These are phyloP conservation scores for Mystacides longicornis DNA, from an alignment of 2,888 invertebrate genomes.

Conservation along the genomic window DNA sequence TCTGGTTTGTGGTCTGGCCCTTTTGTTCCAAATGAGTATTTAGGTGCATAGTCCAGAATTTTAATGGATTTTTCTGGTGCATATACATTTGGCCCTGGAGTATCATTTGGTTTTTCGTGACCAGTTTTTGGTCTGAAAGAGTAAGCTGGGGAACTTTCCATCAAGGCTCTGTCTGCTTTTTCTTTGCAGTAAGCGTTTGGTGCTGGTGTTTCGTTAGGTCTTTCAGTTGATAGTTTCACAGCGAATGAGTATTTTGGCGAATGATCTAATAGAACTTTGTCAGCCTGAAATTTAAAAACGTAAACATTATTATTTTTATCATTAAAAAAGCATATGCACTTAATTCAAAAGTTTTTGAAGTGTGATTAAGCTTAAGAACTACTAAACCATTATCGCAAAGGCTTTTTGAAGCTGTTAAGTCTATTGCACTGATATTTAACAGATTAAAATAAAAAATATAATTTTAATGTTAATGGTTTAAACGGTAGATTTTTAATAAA, in stretches of 20 bases:
- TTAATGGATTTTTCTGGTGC: constrained; percentile 52
- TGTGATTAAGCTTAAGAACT: no score
- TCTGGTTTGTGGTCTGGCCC: constrained; percentile 43
- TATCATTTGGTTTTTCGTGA: constrained; percentile 28
- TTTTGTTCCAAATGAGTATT: constrained; percentile 50
- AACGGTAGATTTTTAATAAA: no score
- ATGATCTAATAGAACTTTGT: constrained; percentile 42
- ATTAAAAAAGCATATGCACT: no score
- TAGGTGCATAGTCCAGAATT: constrained; percentile 48
- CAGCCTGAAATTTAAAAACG: no score
- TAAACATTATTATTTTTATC: no score
- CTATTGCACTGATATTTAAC: no score
- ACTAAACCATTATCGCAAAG: no score
- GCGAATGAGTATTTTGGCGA: constrained; percentile 65
- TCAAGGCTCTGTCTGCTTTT: constrained; percentile 51
- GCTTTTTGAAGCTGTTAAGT: no score
- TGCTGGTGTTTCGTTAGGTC: constrained; percentile 55
- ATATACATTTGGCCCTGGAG: constrained; percentile 62
- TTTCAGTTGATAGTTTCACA: constrained; percentile 51
- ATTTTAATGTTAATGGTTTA: no score
- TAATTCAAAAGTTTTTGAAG: no score
- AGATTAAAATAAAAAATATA: no score
- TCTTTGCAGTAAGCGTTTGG: constrained; percentile 52
- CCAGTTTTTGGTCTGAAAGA: constrained; percentile 50
- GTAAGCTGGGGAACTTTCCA: constrained; percentile 46